Conservation (phyloP, 2,888 invertebrate genomes). For the Gymnosoma rotundatum region DNA sequence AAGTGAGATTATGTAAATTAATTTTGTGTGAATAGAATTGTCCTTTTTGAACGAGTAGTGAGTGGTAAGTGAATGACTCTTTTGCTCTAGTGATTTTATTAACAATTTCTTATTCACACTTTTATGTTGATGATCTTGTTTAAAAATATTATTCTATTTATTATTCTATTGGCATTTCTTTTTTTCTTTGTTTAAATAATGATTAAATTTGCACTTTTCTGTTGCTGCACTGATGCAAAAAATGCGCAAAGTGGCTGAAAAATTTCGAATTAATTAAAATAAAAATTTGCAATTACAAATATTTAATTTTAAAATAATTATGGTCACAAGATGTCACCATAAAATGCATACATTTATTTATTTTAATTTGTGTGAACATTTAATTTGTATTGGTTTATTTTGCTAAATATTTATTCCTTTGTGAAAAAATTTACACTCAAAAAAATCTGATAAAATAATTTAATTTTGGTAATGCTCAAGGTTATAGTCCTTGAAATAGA, state of each 20-base stretch:
- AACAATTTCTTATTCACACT: slow-evolving; percentile 48
- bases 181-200: neutral
- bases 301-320: slow-evolving; percentile 53
- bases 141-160: slow-evolving; percentile 25
- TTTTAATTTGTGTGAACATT: slow-evolving; percentile 57
- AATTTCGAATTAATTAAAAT: slow-evolving; percentile 42
- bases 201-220: neutral
- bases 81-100: slow-evolving; percentile 26
- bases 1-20: slow-evolving; percentile 58
- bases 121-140: slow-evolving; percentile 27
- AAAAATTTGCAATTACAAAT: slow-evolving; percentile 55
- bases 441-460: no score
- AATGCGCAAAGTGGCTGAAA: neutral
- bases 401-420: neutral
- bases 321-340: slow-evolving; percentile 57
- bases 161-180: slow-evolving; percentile 6
- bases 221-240: neutral
- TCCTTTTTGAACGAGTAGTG: slow-evolving; percentile 23
- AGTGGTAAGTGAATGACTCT: slow-evolving; percentile 21
- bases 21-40: slow-evolving; percentile 53
- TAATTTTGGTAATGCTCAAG: no score
- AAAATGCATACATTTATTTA: slow-evolving; percentile 28
- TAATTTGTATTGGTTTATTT: slow-evolving; percentile 22
- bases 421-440: neutral
- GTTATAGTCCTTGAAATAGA: no score